These are phyloP conservation scores for Vulpes ferrilata DNA, from an alignment of 2,113 vertebrate species.

Conservation along the genomic window DNA sequence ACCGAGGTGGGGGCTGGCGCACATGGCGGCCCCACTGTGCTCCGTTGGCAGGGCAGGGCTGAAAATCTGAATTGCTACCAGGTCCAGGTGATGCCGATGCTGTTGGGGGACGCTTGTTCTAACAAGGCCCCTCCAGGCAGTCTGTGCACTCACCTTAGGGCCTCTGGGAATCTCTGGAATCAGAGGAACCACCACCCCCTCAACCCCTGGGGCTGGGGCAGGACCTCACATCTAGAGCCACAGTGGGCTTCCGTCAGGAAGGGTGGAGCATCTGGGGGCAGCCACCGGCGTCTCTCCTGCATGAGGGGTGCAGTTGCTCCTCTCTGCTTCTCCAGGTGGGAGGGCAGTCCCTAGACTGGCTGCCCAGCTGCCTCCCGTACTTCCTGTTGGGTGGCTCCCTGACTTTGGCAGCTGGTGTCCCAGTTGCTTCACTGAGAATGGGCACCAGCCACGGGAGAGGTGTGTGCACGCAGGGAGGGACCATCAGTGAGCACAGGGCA, in stretches of 20 bases:
- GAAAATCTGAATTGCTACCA: background rate
- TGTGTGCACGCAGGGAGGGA: background rate
- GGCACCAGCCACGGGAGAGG: too few species aligned
- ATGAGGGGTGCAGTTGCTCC: too few species aligned
- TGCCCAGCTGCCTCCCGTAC: background rate
- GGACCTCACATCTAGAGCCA: background rate
- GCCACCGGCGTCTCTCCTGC: background rate
- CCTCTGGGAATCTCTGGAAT: background rate
- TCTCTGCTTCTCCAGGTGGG: background rate
- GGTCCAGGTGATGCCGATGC: too few species aligned
- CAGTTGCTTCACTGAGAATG: background rate
- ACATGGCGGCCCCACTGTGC: background rate
- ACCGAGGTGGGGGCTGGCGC: background rate
- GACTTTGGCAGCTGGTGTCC: background rate
- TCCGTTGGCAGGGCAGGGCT: background rate
- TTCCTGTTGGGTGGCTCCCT: background rate
- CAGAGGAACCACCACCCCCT: background rate
- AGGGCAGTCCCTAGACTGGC: background rate
- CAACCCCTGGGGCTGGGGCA: background rate
- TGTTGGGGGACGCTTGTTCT: background rate
- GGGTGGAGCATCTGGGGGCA: background rate
- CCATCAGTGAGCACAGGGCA: accelerated
- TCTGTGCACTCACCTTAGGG: background rate
- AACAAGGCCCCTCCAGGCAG: background rate
- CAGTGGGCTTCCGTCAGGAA: background rate